Conservation (phyloP, 30 jellyfish, hydroid and myxozoan genomes). For the Pseudorhiza aurosa region DNA sequence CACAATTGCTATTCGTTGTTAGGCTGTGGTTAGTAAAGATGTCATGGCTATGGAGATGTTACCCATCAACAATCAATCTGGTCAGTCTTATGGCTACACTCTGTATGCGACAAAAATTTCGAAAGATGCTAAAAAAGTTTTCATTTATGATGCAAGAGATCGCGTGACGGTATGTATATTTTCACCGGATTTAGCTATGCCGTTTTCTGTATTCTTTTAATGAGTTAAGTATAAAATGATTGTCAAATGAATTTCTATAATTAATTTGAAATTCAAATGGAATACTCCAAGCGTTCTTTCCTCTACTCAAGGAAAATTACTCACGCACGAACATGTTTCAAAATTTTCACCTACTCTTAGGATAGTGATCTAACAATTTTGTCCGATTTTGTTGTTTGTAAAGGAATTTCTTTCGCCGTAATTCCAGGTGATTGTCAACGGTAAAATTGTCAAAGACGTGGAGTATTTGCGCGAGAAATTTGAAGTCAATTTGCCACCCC, state of each 20-base stretch:
- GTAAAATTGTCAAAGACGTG: constrained; percentile 27
- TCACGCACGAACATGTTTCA: too few relatives aligned
- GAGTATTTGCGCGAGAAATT: constrained; percentile 28
- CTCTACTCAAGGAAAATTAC: neutral
- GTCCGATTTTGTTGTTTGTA: too few relatives aligned
- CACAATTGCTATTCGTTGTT: neutral
- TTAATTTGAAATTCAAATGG: too few relatives aligned
- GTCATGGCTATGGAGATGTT: constrained; percentile 89
- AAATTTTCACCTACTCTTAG: too few relatives aligned
- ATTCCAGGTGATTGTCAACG: constrained; percentile 29
- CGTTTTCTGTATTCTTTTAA: neutral
- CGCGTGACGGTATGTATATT: constrained; percentile 67
- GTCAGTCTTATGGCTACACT: constrained; percentile 92
- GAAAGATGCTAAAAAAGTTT: constrained; percentile 28
- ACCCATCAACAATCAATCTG: constrained; percentile 70
- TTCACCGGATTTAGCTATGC: neutral
- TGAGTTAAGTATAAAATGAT: too few relatives aligned
- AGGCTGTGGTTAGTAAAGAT: constrained; percentile 27
- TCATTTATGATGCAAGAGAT: constrained; percentile 71
- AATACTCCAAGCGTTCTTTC: neutral
- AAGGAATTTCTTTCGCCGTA: too few relatives aligned
- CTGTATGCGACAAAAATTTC: constrained; percentile 74
- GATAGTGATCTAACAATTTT: too few relatives aligned
- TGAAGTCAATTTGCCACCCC: constrained; percentile 25
- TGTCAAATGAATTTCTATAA: too few relatives aligned